phyloP scores from a whole-genome alignment of 2,888 invertebrate species.

The Lepidochitona cinerea region DNA sequence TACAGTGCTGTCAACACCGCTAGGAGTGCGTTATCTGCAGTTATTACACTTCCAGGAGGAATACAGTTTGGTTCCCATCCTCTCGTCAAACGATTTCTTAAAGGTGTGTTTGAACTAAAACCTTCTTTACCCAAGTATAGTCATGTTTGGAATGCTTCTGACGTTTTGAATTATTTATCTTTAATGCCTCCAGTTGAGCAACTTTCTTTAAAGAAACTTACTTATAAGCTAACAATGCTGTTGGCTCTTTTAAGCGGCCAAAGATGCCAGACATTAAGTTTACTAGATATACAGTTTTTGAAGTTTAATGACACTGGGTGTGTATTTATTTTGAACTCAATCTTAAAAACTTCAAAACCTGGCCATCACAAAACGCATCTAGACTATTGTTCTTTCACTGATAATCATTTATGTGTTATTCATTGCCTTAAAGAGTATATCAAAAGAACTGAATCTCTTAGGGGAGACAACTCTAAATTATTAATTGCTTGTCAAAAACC shows the following conservation, averaged over 20 bases:
- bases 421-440: background rate
- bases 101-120: background rate
- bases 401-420: background rate
- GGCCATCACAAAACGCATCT: background rate
- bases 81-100: background rate
- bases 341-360: background rate
- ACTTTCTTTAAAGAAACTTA: background rate
- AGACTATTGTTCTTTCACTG: background rate
- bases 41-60: background rate
- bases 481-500: background rate
- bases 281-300: background rate
- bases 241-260: conserved; percentile 7
- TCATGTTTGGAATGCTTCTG: background rate
- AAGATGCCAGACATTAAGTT: background rate
- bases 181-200: background rate
- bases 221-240: background rate
- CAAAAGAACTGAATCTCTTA: background rate
- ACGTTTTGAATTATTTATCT: background rate
- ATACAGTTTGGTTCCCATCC: background rate
- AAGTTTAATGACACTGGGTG: background rate
- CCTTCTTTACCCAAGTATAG: conserved; percentile 7
- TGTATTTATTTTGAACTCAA: background rate
- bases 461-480: background rate
- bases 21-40: background rate
- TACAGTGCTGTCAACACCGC: conserved; percentile 28